Base-by-base conservation (phyloP, 2,113 vertebrate species). In the Crocuta crocuta region DNA sequence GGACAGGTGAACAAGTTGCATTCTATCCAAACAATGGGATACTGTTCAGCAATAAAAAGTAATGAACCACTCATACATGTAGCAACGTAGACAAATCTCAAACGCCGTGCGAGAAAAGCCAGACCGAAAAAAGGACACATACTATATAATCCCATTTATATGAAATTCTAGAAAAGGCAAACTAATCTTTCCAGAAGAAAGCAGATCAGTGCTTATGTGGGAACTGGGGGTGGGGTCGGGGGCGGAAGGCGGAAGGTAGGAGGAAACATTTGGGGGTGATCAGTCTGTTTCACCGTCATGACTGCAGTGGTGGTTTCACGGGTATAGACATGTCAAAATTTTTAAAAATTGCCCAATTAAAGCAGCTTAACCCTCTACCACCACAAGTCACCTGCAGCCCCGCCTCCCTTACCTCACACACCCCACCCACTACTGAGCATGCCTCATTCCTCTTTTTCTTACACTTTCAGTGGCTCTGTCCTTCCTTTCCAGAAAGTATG, bases 1-100 rank as follows among this genome's bases (percentile, higher is more conserved):
- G 23, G 78, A 66, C 63, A 39, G 65, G 65, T 66, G 88, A 91
- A 94, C 19, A 84, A 84, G 78, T 12, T 26, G 7, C 5, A 65
- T 4, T 48, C 39, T 1, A 79, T 11, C 55, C 63, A 93, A 55
- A 28, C 24, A 74, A 74, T 19, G 39, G 65, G 61, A 73, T 81
- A 89, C 48, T 85, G 61, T 13, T 35, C n/a, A 82, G 61, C 93
- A 87, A 68, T 80, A 48, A 90, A 88, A 96, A 91, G 50, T 48
- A 93, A 85, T 17, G 31, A 84, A 71, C 26, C 70, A 71, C 43
- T 61, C n/a, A 70, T 4, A 33, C 9, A 48, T 12, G 28, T 10
- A 61, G 82, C 7, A 10, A 24, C 8, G 19, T 17, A 26, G 35
- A 28, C 26, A 6, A 70, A 68, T 35, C 70, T 55, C 58, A 58